Conservation (phyloP, 2,113 vertebrate genomes). For the Petrocephalus zakoni region DNA sequence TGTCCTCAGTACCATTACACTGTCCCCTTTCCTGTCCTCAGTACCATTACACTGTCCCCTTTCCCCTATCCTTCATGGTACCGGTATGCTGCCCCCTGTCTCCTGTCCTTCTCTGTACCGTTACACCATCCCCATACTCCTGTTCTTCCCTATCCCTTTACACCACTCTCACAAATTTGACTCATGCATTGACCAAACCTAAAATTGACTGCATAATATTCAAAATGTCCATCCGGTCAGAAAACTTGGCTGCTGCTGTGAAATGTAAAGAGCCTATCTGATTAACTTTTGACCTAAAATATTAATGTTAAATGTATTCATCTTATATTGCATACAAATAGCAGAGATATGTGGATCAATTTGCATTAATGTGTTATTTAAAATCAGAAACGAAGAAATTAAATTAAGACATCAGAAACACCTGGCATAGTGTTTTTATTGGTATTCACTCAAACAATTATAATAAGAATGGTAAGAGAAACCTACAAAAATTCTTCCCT, state of each 20-base stretch:
- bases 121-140: neutral
- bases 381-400: neutral
- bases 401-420: neutral
- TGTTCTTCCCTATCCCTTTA: neutral
- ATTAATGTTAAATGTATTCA: neutral
- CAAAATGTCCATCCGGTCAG: neutral
- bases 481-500: slow-evolving; percentile 28
- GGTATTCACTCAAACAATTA: slow-evolving; percentile 24
- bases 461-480: slow-evolving; percentile 29
- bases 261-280: neutral
- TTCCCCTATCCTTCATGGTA: too few species aligned
- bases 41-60: neutral
- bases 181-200: neutral
- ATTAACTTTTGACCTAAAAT: neutral
- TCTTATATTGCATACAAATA: neutral
- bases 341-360: neutral
- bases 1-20: neutral
- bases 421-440: slow-evolving; percentile 31
- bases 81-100: neutral
- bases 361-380: neutral
- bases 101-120: neutral
- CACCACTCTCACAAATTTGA: neutral
- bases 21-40: neutral
- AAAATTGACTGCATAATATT: neutral
- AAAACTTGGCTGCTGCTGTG: neutral